These are phyloP conservation scores for Lapara coniferarum DNA, from an alignment of 2,888 invertebrate species.

Conservation along the genomic window DNA sequence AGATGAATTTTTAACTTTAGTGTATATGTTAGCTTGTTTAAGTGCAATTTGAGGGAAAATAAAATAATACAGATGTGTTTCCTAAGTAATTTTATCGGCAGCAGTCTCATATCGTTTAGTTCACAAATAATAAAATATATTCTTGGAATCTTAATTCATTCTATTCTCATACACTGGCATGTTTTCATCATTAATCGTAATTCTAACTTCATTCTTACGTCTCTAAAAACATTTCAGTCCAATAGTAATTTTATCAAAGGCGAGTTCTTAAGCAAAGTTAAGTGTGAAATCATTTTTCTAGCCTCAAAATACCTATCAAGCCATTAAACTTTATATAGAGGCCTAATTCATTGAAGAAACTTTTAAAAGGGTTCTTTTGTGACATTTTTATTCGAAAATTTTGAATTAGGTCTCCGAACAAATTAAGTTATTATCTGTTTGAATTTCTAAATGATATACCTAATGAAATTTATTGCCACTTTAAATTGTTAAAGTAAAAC, in stretches of 20 bases:
- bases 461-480: neutral
- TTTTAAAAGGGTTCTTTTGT: slow-evolving; percentile 11
- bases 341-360: slow-evolving; percentile 9
- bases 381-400: neutral
- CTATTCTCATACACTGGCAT: no score
- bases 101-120: no score
- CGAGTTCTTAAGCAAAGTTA: neutral
- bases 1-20: no score
- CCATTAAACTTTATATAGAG: slow-evolving; percentile 6
- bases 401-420: neutral
- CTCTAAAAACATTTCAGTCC: neutral
- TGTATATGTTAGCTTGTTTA: no score
- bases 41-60: no score
- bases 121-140: no score
- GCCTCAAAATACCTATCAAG: slow-evolving; percentile 8
- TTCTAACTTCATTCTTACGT: neutral
- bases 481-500: neutral
- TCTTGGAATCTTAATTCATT: no score
- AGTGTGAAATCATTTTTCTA: slow-evolving; percentile 18
- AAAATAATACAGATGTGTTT: no score
- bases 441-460: neutral
- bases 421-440: slow-evolving; percentile 4
- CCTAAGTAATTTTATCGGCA: no score
- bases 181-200: neutral
- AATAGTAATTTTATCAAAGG: neutral